phyloP scores from a whole-genome alignment of 2,888 invertebrate genomes.

The Drosophila rellima region DNA sequence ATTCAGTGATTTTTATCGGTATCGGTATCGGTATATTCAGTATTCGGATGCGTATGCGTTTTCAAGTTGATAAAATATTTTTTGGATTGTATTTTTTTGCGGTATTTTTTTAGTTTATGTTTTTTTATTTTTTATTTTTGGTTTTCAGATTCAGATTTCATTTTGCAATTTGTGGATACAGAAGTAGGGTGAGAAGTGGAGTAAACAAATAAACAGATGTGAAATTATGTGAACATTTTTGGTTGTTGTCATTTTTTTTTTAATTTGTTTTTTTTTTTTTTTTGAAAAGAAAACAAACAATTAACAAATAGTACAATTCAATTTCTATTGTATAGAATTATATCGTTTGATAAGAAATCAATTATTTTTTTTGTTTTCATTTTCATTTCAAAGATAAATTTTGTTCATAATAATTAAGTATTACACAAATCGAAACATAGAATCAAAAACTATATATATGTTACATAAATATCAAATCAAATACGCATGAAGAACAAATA shows the following conservation, averaged over 20 bases:
- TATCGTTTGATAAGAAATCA: constrained; percentile 27
- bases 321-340: constrained; percentile 21
- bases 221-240: constrained; percentile 85
- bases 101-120: constrained; percentile 23
- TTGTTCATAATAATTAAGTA: constrained; percentile 50
- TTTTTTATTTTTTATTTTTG: constrained; percentile 29
- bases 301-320: constrained; percentile 54
- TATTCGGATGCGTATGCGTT: constrained; percentile 56
- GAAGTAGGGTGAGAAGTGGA: constrained; percentile 84
- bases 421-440: constrained; percentile 54
- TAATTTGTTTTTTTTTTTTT: constrained; percentile 26
- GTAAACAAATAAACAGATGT: constrained; percentile 85
- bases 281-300: constrained; percentile 50
- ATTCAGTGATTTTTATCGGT: constrained; percentile 28
- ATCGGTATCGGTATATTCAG: constrained; percentile 57
- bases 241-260: constrained; percentile 49
- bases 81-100: constrained; percentile 24
- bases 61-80: constrained; percentile 44
- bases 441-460: constrained; percentile 46
- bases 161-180: constrained; percentile 82
- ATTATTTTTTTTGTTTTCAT: constrained; percentile 2
- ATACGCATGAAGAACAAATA: constrained; percentile 46
- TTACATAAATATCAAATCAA: constrained; percentile 51
- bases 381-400: constrained; percentile 36
- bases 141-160: constrained; percentile 52